Evolutionary conservation across 2,888 invertebrate species (phyloP).

Genomic region (Drosophila atroscutellata): DNA sequence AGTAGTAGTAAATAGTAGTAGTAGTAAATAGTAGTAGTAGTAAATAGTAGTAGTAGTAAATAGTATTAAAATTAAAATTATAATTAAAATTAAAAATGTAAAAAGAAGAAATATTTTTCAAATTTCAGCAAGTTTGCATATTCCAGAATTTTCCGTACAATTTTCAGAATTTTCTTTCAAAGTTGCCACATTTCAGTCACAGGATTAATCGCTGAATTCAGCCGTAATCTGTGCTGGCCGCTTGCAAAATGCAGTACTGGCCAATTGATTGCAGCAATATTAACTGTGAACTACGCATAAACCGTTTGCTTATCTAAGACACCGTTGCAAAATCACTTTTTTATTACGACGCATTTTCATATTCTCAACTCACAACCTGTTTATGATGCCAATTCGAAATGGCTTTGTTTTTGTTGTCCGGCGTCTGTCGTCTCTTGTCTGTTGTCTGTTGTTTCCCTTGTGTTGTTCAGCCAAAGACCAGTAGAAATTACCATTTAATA

Average conservation of each 20-base stretch:
- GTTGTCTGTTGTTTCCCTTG: constrained; percentile 2
- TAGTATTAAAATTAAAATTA: no score
- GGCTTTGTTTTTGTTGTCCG: neutral
- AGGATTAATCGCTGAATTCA: neutral
- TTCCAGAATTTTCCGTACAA: neutral
- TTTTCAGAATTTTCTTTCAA: neutral
- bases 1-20: no score
- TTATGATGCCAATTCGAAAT: neutral
- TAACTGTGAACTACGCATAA: neutral
- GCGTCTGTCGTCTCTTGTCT: neutral
- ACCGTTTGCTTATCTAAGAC: neutral
- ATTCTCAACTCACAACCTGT: neutral
- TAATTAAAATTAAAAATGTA: fast-evolving
- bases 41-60: no score
- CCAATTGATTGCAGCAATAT: neutral
- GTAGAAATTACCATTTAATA: constrained; percentile 11
- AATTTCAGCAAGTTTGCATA: neutral
- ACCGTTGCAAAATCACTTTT: neutral
- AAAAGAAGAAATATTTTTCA: no score
- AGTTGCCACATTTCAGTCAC: neutral
- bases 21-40: no score
- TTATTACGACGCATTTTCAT: constrained; percentile 18
- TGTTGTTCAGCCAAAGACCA: neutral
- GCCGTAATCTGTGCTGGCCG: neutral
- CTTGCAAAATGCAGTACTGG: neutral